Base-by-base conservation (phyloP, 2,113 vertebrate species). In the Nasalis larvatus region DNA sequence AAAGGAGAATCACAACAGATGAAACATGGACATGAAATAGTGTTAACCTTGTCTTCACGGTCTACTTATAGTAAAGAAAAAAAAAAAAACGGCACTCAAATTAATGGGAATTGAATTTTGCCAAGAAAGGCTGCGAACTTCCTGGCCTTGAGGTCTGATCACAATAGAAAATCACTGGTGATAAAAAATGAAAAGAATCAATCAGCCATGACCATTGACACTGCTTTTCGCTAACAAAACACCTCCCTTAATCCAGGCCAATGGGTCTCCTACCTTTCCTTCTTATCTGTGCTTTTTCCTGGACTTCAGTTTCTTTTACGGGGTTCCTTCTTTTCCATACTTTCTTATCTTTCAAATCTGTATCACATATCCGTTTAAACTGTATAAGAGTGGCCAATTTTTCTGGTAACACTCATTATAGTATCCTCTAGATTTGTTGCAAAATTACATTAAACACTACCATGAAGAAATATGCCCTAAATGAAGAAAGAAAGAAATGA, bases 151-250 rank as follows among this genome's bases (percentile, higher is more conserved):
- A 37, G 30, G 42, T 9, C 1, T 77, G 49, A 45, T 95, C 60
- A 97, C 71, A 93, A 20, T 45, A 89, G 25, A n/a, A 86, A 3
- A 27, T 35, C 10, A 27, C 2, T 86, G 45, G 17, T 81, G 86
- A n/a, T 73, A 95, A 37, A 96, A 77, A 98, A 91, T 49, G 73
- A 37, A 52, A 96, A 96, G 76, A 77, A 37, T 52, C 0, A 25
- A 0, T 89, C 73, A 91, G 37, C 54, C 77, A 3, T 96, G 23
- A 89, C 82, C 49, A n/a, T 0, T 49, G 0, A 6, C 52, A 13
- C 54, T 52, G 14, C 17, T 18, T 86, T 89, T 52, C 60, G 9
- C 45, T 76, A 77, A 35, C 66, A 74, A 96, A 83, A 92, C 78
- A 58, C 10, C 18, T 0, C 2, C 6, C 5, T 52, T n/a, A 30